These are phyloP conservation scores for Osmerus eperlanus DNA, from an alignment of 2,113 vertebrate species.

Conservation along the genomic window DNA sequence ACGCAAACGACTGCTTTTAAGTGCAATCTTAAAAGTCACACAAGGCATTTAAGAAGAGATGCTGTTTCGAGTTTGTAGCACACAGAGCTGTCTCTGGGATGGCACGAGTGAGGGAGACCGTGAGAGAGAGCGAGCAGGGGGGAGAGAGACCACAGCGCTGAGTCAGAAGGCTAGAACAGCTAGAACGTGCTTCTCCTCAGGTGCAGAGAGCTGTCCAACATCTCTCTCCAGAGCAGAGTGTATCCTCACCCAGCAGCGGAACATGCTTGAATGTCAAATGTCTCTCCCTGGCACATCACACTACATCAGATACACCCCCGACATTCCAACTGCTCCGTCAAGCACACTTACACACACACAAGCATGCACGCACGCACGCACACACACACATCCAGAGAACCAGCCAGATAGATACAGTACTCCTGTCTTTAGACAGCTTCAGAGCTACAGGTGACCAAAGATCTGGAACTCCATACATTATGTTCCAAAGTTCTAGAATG, in stretches of 20 bases:
- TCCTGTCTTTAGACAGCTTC: no score
- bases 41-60: slow-evolving; percentile 41
- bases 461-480: neutral
- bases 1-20: slow-evolving; percentile 18
- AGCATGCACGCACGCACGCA: neutral
- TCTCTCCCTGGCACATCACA: neutral
- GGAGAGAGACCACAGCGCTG: no score
- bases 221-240: neutral
- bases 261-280: slow-evolving; percentile 40
- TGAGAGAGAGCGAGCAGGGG: neutral
- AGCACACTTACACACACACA: slow-evolving; percentile 5
- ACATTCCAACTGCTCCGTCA: slow-evolving; percentile 39
- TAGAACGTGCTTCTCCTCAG: no score
- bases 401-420: no score
- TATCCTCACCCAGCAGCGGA: neutral
- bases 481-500: neutral
- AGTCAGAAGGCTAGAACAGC: no score
- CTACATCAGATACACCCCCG: neutral
- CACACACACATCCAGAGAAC: neutral
- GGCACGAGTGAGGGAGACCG: slow-evolving; percentile 10
- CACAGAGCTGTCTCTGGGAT: slow-evolving; percentile 22
- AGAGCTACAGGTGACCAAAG: no score
- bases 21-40: slow-evolving; percentile 52
- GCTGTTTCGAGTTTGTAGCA: slow-evolving; percentile 31
- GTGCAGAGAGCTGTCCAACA: no score